phyloP scores from a whole-genome alignment of 2,797 vertebrate genomes.

The Hafferia zeledoni region DNA sequence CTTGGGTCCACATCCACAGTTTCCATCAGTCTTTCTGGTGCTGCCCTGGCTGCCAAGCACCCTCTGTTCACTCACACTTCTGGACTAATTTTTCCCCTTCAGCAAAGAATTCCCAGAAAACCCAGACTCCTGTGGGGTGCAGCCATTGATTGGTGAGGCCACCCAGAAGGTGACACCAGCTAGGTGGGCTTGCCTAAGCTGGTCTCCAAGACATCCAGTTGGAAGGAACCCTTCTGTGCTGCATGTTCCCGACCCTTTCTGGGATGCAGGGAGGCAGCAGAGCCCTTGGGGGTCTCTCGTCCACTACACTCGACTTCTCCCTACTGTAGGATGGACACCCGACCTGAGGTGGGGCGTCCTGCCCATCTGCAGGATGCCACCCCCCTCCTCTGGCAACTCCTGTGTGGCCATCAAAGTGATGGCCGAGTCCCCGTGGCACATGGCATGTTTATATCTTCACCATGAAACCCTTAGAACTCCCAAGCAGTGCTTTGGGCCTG shows the following conservation, averaged over 20 bases:
- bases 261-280: neutral
- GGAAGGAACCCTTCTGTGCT: fast-evolving
- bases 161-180: too few relatives aligned
- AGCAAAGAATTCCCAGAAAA: neutral
- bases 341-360: neutral
- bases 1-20: fast-evolving
- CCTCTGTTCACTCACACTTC: neutral
- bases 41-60: neutral
- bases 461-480: fast-evolving
- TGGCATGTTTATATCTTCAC: fast-evolving
- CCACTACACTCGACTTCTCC: fast-evolving
- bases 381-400: neutral
- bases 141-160: neutral
- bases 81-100: fast-evolving
- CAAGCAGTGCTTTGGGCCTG: neutral
- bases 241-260: fast-evolving
- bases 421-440: fast-evolving
- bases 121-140: fast-evolving
- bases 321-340: too few relatives aligned
- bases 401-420: fast-evolving
- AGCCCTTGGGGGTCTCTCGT: neutral
- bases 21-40: neutral
- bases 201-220: too few relatives aligned
- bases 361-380: too few relatives aligned
- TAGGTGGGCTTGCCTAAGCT: neutral